Conservation (phyloP, 1,140 invertebrate species). For the Zaprionus ghesquierei region DNA sequence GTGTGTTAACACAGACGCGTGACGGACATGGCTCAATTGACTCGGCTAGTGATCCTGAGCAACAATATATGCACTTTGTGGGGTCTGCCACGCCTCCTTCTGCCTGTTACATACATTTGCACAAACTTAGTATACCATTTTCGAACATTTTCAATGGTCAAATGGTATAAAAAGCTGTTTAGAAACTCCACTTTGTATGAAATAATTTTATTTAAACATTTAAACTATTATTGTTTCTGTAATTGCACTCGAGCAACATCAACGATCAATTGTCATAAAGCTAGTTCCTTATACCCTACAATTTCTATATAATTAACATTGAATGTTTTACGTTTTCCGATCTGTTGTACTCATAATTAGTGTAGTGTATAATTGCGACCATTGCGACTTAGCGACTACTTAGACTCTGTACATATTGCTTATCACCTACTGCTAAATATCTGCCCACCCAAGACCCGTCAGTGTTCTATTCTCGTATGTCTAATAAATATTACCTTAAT, state of each 20-base stretch:
- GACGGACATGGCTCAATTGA: too few species aligned
- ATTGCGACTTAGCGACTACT: conserved; percentile 46
- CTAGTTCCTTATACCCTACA: conserved; percentile 41
- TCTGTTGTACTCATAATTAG: conserved; percentile 68
- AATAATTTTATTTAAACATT: conserved; percentile 45
- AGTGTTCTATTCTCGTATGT: conserved; percentile 52
- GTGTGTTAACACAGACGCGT: too few species aligned
- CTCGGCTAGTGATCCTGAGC: too few species aligned
- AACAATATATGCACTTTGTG: too few species aligned
- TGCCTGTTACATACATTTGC: too few species aligned
- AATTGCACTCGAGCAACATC: conserved; percentile 45
- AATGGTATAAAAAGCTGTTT: neutral
- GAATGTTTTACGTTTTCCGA: conserved; percentile 68
- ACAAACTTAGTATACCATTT: too few species aligned
- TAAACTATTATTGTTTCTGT: conserved; percentile 68
- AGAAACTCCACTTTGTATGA: neutral
- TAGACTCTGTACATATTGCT: conserved; percentile 49
- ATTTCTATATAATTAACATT: conserved; percentile 49
- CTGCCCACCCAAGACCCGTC: conserved; percentile 66
- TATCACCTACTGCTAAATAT: conserved; percentile 77
- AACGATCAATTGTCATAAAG: conserved; percentile 42
- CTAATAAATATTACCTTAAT: conserved; percentile 42
- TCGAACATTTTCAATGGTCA: too few species aligned
- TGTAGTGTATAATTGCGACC: conserved; percentile 63
- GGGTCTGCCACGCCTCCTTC: too few species aligned